Evolutionary conservation across 2,113 vertebrate species (phyloP).

Genomic region (Danio rerio): GRCz12tu NC_133198.1:11505501-11506000

Average conservation of each 20-base stretch:
- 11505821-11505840: constrained; percentile 83
- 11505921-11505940: constrained; percentile 7
- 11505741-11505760: not conserved
- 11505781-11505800: not conserved
- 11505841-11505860: constrained; percentile 83
- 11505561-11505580: not conserved
- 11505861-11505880: constrained; percentile 82
- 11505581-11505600: not conserved
- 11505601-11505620: not conserved
- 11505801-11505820: constrained; percentile 53
- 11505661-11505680: not conserved
- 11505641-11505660: not conserved
- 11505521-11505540: not conserved
- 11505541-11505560: not conserved
- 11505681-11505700: not conserved
- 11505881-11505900: constrained; percentile 85
- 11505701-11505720: not conserved
- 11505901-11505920: constrained; percentile 95
- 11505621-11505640: not conserved
- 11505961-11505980: not conserved
- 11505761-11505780: not conserved
- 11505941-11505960: not conserved
- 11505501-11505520: not conserved
- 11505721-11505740: not conserved
- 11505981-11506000: not conserved